phyloP scores from a whole-genome alignment of 64 coral and sea anemone genomes.

The Montipora cactus region DNA sequence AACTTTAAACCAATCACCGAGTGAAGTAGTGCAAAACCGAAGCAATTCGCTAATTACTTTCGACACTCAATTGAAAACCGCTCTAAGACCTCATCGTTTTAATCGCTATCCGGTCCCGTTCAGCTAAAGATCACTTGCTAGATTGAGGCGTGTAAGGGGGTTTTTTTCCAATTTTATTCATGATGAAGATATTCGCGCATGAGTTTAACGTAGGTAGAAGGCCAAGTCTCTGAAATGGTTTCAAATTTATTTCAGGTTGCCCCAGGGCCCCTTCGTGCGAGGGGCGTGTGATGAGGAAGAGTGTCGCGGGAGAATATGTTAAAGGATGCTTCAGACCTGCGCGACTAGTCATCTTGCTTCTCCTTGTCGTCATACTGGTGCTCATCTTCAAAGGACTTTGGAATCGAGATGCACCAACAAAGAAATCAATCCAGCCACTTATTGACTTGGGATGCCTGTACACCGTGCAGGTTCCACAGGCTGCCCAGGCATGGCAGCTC shows the following conservation, averaged over 20 bases:
- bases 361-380: background rate
- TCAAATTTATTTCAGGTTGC: background rate
- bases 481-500: constrained; percentile 62
- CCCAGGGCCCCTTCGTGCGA: background rate
- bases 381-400: constrained; percentile 41
- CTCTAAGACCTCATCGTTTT: too few relatives aligned
- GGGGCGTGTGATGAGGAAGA: constrained; percentile 71
- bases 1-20: too few relatives aligned
- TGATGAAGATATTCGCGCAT: too few relatives aligned
- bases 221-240: background rate
- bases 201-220: too few relatives aligned
- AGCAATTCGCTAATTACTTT: too few relatives aligned
- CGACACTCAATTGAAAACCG: too few relatives aligned
- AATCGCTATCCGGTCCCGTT: too few relatives aligned
- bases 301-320: constrained; percentile 24
- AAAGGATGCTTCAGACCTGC: constrained; percentile 36
- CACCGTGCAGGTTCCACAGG: constrained; percentile 65
- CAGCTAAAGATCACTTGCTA: too few relatives aligned
- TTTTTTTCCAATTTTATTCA: too few relatives aligned
- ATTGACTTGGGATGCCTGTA: constrained; percentile 84
- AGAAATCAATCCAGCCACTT: constrained; percentile 4
- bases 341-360: constrained; percentile 41
- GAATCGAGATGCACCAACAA: background rate
- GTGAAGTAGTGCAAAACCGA: too few relatives aligned
- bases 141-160: too few relatives aligned